Evolutionary conservation across 1,140 invertebrate genomes (phyloP).

Genomic region (Saccostrea cuccullata): DNA sequence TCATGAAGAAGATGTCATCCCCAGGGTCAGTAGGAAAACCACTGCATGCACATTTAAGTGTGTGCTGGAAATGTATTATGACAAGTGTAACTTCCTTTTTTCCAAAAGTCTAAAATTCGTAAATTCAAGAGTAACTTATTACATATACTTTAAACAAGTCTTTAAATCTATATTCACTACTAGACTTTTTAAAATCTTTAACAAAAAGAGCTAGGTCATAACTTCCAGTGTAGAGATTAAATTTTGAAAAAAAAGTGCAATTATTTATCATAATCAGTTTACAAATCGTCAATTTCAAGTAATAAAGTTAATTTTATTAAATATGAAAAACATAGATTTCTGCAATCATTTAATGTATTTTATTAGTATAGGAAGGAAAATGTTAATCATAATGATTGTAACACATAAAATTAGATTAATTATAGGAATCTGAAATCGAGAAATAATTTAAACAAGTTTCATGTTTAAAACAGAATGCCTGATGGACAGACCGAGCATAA

Average conservation of each 20-base stretch:
- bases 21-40: neutral
- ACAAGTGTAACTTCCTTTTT: neutral
- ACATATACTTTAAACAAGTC: conserved; percentile 1
- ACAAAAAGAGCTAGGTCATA: neutral
- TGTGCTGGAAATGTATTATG: no score
- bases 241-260: no score
- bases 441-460: neutral
- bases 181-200: neutral
- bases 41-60: neutral
- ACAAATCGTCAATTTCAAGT: no score
- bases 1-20: no score
- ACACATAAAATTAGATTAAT: neutral
- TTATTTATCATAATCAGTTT: no score
- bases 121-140: neutral
- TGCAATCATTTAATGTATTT: neutral
- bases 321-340: no score
- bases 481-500: neutral
- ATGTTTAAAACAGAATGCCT: neutral
- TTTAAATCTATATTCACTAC: no score
- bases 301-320: no score
- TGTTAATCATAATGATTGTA: neutral
- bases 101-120: conserved; percentile 18
- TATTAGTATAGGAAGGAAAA: neutral
- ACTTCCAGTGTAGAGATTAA: no score
- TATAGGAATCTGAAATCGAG: neutral